Percentiles rank a stretch among this genome's conserved stretches.
Evolutionary conservation across 2,797 vertebrate species (phyloP).

Genomic region (Poecilia picta): DNA sequence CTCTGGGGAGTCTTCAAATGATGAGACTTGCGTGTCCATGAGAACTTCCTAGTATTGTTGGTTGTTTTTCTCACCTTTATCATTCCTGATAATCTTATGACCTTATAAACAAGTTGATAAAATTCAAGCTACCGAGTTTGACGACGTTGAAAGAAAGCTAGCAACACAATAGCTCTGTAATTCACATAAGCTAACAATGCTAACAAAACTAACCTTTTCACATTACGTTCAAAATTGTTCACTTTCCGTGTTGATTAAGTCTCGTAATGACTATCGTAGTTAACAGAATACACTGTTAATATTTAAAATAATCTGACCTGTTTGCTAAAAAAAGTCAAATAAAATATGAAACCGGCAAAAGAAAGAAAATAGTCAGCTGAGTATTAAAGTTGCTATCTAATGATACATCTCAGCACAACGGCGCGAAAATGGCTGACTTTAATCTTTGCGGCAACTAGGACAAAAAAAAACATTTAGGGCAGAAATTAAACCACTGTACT

Average conservation of each 20-base stretch:
- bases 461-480: not conserved
- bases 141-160: not conserved
- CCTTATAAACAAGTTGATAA: not conserved
- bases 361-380: not conserved
- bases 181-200: not conserved
- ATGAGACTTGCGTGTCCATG: not conserved
- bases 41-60: conserved; percentile 12
- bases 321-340: not conserved
- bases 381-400: not conserved
- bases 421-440: conserved; percentile 38
- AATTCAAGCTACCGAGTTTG: not conserved
- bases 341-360: not conserved
- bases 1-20: not conserved
- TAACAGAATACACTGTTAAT: not conserved
- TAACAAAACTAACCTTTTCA: not conserved
- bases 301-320: conserved; percentile 5
- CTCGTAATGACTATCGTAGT: not conserved
- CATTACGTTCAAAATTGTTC: not conserved
- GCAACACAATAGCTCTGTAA: too few species aligned
- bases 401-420: not conserved
- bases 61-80: conserved; percentile 21
- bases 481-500: not conserved
- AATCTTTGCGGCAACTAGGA: not conserved
- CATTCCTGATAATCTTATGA: not conserved
- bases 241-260: not conserved